Conservation (phyloP, 2,113 vertebrate genomes). For the Lophura nycthemera region DNA sequence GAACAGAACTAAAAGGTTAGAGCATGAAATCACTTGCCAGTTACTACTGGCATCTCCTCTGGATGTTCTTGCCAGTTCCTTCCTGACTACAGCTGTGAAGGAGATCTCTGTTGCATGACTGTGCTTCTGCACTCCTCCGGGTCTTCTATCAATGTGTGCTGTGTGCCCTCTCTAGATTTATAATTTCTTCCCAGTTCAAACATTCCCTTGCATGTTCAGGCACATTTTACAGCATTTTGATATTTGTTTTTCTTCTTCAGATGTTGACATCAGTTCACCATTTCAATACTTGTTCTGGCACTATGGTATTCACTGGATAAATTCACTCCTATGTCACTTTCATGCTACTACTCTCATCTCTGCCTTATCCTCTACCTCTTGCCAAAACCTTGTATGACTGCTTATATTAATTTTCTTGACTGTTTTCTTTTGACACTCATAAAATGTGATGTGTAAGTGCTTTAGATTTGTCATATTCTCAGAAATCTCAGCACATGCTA, state of each 20-base stretch:
- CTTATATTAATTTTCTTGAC: neutral
- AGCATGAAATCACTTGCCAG: neutral
- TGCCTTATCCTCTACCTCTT: neutral
- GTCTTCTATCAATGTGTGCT: neutral
- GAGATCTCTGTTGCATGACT: neutral
- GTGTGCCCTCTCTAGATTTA: neutral
- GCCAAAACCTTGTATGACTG: neutral
- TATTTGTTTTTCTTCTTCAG: neutral
- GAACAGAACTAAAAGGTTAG: neutral
- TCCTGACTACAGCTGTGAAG: neutral
- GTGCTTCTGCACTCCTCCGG: neutral
- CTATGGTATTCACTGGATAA: neutral
- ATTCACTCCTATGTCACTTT: neutral
- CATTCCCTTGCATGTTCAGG: neutral
- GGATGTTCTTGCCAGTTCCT: neutral
- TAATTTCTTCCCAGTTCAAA: neutral
- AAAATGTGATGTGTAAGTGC: neutral
- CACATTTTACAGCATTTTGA: neutral
- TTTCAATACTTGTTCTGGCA: neutral
- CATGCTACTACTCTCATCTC: neutral
- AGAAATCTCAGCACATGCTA: neutral
- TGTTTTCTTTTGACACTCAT: neutral
- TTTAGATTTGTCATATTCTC: neutral
- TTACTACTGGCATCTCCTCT: neutral
- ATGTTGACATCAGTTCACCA: rapidly evolving